These are phyloP conservation scores for Drosophila infuscata DNA, from an alignment of 2,888 invertebrate species.

Conservation along the genomic window DNA sequence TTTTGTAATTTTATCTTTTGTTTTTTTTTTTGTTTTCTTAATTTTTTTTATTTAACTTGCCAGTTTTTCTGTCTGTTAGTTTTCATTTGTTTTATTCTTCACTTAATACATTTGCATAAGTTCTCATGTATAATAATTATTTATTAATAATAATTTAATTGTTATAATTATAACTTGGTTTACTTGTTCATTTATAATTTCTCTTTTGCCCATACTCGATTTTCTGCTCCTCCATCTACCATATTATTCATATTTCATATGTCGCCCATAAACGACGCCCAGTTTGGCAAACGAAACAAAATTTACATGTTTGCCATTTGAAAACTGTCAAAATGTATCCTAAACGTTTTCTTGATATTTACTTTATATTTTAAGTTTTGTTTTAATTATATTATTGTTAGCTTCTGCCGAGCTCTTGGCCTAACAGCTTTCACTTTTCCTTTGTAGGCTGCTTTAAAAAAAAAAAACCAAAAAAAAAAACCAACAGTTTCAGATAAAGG, in stretches of 20 bases:
- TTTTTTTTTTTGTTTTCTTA: conserved; percentile 39
- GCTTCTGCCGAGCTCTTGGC: conserved; percentile 51
- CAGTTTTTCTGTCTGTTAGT: conserved; percentile 50
- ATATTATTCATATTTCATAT: conserved; percentile 36
- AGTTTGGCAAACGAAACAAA: conserved; percentile 76
- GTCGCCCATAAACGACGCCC: conserved; percentile 70
- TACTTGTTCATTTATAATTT: conserved; percentile 60
- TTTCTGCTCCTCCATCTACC: conserved; percentile 40
- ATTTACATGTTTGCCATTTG: conserved; percentile 67
- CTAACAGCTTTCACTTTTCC: conserved; percentile 43
- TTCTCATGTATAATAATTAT: conserved; percentile 77
- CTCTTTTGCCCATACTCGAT: conserved; percentile 24
- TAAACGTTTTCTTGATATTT: conserved; percentile 60
- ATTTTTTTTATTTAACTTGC: conserved; percentile 62
- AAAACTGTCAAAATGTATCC: conserved; percentile 68
- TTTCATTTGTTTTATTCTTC: conserved; percentile 47
- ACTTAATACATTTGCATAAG: conserved; percentile 66
- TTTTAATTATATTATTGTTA: conserved; percentile 67
- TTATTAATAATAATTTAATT: conserved; percentile 79
- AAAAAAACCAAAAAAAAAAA: conserved; percentile 14
- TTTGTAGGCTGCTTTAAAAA: conserved; percentile 28
- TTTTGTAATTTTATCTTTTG: conserved; percentile 64
- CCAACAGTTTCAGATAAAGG: conserved; percentile 50
- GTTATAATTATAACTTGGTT: conserved; percentile 78
- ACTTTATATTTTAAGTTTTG: conserved; percentile 35